These are phyloP conservation scores for Tokudaia tokunoshimensis DNA, from an alignment of 2,797 vertebrate genomes.

Conservation along the genomic window DNA sequence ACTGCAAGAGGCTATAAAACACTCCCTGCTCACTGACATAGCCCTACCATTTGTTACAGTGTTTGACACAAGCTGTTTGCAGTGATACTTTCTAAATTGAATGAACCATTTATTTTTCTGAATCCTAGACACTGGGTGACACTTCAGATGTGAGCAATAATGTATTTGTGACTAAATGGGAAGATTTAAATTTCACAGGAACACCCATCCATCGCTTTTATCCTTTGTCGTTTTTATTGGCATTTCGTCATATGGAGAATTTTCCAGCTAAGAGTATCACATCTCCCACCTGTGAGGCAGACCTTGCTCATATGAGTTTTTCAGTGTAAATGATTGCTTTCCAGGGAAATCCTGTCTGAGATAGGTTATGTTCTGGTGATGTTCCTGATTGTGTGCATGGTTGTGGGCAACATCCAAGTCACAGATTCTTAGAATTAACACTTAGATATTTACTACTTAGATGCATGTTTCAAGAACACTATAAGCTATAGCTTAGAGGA, in stretches of 20 bases:
- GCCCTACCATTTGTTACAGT: slow-evolving; percentile 44
- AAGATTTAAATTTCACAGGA: slow-evolving; percentile 40
- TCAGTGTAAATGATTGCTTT: slow-evolving; percentile 26
- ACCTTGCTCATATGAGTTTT: neutral
- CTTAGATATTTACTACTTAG: slow-evolving; percentile 8
- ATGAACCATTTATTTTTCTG: neutral
- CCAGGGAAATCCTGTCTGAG: neutral
- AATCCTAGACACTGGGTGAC: slow-evolving; percentile 12
- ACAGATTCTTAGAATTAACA: neutral
- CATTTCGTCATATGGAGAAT: slow-evolving; percentile 46
- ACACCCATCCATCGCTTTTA: slow-evolving; percentile 34
- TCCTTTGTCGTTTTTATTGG: slow-evolving; percentile 45
- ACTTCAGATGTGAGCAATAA: slow-evolving; percentile 45
- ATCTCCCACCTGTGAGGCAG: neutral
- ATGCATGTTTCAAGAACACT: neutral
- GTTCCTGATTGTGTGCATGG: neutral
- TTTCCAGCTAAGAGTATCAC: neutral
- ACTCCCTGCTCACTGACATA: neutral
- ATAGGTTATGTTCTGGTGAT: neutral
- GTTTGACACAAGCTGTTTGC: slow-evolving; percentile 23
- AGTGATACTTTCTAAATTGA: slow-evolving; percentile 60
- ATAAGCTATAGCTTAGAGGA: neutral
- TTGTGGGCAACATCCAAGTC: neutral
- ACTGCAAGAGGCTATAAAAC: neutral
- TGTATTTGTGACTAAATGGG: slow-evolving; percentile 42